Percentiles rank a stretch among this genome's conserved stretches.
These are phyloP conservation scores for Greenwoodochromis staneri DNA, from an alignment of 2,113 vertebrate species.

Conservation along the genomic window DNA sequence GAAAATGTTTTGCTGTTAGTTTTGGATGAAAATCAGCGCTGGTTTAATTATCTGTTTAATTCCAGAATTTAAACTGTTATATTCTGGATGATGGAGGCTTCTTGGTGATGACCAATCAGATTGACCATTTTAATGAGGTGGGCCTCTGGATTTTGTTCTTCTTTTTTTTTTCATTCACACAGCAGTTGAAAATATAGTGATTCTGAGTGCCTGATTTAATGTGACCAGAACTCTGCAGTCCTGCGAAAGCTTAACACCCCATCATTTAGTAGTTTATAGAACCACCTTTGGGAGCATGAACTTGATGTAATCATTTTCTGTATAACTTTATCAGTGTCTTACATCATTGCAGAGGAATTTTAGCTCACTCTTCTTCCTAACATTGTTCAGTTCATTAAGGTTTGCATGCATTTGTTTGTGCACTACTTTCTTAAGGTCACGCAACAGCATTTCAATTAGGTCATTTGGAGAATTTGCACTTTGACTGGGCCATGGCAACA, in stretches of 20 bases:
- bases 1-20: neutral
- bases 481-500: neutral
- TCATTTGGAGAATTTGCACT: neutral
- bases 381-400: neutral
- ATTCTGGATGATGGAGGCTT: constrained; percentile 96
- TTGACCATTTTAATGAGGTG: constrained; percentile 82
- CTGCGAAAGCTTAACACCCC: neutral
- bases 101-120: constrained; percentile 92
- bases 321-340: rapidly evolving
- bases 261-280: neutral
- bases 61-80: constrained; percentile 88
- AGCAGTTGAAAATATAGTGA: neutral
- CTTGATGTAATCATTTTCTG: neutral
- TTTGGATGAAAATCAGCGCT: neutral
- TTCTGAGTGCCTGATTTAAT: neutral
- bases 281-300: neutral
- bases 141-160: neutral
- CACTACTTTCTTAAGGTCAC: neutral
- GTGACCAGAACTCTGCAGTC: neutral
- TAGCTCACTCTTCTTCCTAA: neutral
- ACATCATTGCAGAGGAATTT: neutral
- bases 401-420: neutral
- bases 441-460: neutral
- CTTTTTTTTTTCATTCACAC: neutral
- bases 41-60: neutral